Percentiles rank a stretch among this genome's conserved stretches.
Evolutionary conservation across 2,888 invertebrate genomes (phyloP).

Genomic region (Oscheius sp.): DNA sequence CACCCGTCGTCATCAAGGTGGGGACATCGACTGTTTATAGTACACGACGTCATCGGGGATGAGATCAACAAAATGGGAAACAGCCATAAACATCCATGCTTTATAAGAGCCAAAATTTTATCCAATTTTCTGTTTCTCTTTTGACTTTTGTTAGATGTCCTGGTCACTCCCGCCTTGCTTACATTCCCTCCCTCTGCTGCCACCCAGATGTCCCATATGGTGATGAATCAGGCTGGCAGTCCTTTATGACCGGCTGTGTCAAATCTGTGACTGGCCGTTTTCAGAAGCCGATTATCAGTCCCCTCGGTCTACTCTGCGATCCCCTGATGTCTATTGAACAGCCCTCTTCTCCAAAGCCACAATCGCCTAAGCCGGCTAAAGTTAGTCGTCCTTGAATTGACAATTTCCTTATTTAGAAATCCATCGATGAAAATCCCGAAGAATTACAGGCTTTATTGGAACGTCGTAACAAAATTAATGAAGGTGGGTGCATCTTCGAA

Average conservation of each 20-base stretch:
- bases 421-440: constrained; percentile 36
- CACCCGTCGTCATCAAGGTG: constrained; percentile 29
- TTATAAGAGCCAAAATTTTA: too few relatives aligned
- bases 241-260: neutral
- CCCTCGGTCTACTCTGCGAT: constrained; percentile 53
- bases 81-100: too few relatives aligned
- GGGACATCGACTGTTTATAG: neutral
- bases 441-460: constrained; percentile 49
- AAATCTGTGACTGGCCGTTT: constrained; percentile 9
- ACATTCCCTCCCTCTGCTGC: neutral
- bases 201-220: neutral
- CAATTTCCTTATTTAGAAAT: neutral
- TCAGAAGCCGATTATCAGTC: constrained; percentile 49
- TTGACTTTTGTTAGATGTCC: too few relatives aligned
- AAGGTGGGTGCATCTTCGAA: constrained; percentile 43
- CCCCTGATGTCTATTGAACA: constrained; percentile 44
- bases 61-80: too few relatives aligned
- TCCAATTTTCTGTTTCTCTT: too few relatives aligned
- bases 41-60: neutral
- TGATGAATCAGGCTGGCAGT: neutral
- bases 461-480: constrained; percentile 47
- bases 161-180: too few relatives aligned
- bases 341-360: constrained; percentile 13
- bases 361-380: constrained; percentile 29
- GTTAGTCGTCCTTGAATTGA: constrained; percentile 7